Conservation (phyloP, 2,888 invertebrate species). For the Meghimatium bilineatum region DNA sequence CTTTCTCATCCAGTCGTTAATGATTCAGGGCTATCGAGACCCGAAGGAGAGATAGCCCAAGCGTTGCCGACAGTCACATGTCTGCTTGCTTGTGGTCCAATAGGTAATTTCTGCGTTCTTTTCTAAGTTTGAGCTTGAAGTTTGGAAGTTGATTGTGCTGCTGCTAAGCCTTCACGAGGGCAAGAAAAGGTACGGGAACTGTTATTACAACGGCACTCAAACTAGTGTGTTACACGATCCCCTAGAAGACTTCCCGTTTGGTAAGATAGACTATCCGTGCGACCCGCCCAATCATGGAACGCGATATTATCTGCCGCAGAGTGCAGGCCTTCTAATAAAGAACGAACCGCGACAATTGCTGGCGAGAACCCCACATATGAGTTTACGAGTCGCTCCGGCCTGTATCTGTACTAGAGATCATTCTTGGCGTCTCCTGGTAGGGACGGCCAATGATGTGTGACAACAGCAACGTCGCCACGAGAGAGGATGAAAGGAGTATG, state of each 20-base stretch:
- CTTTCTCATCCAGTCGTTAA: background rate
- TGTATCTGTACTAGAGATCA: slow-evolving; percentile 13
- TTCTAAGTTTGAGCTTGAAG: background rate
- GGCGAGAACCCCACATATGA: background rate
- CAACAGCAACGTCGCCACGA: background rate
- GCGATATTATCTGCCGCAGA: slow-evolving; percentile 9
- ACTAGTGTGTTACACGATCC: background rate
- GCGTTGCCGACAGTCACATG: background rate
- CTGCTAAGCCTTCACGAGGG: slow-evolving; percentile 1
- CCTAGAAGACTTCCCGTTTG: background rate
- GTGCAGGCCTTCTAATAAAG: slow-evolving; percentile 6
- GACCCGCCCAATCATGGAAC: background rate
- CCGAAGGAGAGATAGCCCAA: background rate
- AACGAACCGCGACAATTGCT: background rate
- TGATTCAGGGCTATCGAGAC: background rate
- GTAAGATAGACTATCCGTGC: background rate
- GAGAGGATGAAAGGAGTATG: background rate
- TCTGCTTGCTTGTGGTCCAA: background rate
- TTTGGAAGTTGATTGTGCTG: background rate
- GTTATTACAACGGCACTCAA: slow-evolving; percentile 26
- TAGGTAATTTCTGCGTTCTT: background rate
- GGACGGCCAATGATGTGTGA: background rate
- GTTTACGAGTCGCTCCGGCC: slow-evolving; percentile 13
- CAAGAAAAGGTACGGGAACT: background rate
- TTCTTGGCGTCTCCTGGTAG: background rate